Conservation (phyloP, 2,797 vertebrate genomes). For the Cephalopachus bancanus region DNA sequence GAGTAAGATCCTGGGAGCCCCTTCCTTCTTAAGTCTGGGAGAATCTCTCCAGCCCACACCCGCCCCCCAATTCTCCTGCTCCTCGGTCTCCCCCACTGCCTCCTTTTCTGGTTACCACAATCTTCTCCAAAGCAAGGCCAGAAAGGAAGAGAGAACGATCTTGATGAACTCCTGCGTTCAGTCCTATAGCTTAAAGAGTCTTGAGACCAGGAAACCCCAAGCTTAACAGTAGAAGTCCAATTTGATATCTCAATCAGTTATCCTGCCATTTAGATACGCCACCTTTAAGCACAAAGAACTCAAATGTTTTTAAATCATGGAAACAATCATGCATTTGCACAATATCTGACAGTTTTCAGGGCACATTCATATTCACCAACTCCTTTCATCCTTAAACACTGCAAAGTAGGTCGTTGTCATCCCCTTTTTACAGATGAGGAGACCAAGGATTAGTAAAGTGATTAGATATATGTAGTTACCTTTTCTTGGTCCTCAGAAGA, state of each 20-base stretch:
- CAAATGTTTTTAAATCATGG: background rate
- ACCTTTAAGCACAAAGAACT: background rate
- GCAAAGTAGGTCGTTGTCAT: background rate
- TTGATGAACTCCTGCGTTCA: background rate
- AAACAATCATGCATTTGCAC: background rate
- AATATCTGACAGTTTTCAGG: rapidly evolving
- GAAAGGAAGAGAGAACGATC: background rate
- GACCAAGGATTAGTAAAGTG: background rate
- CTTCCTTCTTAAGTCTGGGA: background rate
- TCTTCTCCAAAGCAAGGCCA: background rate
- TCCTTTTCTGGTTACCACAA: background rate
- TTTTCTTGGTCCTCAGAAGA: background rate
- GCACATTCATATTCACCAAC: background rate
- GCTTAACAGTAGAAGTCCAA: background rate
- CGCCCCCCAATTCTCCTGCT: background rate
- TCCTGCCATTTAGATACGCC: background rate
- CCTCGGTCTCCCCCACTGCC: background rate
- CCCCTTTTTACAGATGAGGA: background rate
- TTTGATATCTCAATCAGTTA: background rate
- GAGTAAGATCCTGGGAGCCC: background rate
- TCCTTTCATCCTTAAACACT: background rate
- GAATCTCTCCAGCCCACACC: background rate
- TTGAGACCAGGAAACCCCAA: background rate
- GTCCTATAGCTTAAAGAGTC: background rate
- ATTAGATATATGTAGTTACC: background rate